Evolutionary conservation across 2,888 invertebrate species (phyloP).

Genomic region (Pachydiplax longipennis): DNA sequence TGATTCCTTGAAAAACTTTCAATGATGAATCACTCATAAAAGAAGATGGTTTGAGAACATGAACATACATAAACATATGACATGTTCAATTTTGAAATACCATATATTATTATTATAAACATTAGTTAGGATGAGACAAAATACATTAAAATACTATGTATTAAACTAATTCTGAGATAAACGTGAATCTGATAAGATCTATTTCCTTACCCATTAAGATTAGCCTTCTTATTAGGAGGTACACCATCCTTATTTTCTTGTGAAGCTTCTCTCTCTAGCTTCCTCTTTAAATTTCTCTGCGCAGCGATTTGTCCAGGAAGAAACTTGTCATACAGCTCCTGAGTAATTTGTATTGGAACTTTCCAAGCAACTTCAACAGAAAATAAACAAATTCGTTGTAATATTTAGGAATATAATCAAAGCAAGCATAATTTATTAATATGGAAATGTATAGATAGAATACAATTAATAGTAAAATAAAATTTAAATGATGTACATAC

Average conservation of each 20-base stretch:
- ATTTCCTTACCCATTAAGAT: background rate
- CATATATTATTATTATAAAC: too few species aligned
- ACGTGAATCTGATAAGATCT: background rate
- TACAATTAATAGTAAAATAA: too few species aligned
- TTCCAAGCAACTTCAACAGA: conserved; percentile 83
- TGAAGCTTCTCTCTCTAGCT: conserved; percentile 48
- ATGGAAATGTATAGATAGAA: too few species aligned
- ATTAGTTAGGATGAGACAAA: too few species aligned
- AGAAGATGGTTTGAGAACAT: too few species aligned
- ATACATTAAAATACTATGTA: too few species aligned
- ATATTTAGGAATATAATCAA: background rate
- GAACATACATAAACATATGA: too few species aligned
- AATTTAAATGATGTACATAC: too few species aligned
- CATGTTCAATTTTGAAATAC: too few species aligned
- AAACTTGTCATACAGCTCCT: conserved; percentile 84
- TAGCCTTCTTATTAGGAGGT: background rate
- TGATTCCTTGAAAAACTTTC: too few species aligned
- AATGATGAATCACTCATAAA: too few species aligned
- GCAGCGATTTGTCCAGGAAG: conserved; percentile 66
- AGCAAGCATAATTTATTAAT: too few species aligned
- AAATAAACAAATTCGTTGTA: background rate
- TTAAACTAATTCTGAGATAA: conserved; percentile 46
- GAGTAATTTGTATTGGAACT: conserved; percentile 87
- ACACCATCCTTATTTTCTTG: conserved; percentile 34
- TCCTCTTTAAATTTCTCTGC: conserved; percentile 60